These are phyloP conservation scores for Talpa occidentalis DNA, from an alignment of 2,113 vertebrate species.

Conservation along the genomic window DNA sequence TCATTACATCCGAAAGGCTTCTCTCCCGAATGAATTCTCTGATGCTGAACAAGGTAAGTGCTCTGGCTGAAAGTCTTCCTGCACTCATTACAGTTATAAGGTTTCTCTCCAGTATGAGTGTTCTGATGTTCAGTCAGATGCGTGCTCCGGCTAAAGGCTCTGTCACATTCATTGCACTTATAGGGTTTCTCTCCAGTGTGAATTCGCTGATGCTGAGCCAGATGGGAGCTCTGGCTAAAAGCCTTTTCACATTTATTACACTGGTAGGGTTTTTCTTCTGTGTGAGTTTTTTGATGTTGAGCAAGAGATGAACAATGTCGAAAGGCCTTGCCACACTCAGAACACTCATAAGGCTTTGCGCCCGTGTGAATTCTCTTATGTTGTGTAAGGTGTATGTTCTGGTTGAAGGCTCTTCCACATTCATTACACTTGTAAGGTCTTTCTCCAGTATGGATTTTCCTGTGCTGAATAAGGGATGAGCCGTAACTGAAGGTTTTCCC, in stretches of 20 bases:
- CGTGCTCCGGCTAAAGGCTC: slow-evolving; percentile 56
- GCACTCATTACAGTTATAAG: slow-evolving; percentile 35
- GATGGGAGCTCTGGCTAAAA: slow-evolving; percentile 74
- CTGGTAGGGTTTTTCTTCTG: slow-evolving; percentile 74
- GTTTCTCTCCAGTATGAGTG: slow-evolving; percentile 59
- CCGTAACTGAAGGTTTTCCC: slow-evolving; percentile 79
- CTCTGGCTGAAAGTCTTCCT: slow-evolving; percentile 64
- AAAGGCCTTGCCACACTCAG: slow-evolving; percentile 76
- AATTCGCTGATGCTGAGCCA: slow-evolving; percentile 71
- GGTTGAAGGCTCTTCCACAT: slow-evolving; percentile 79
- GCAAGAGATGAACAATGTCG: slow-evolving; percentile 79
- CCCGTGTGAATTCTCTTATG: slow-evolving; percentile 79
- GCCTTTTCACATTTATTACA: slow-evolving; percentile 71
- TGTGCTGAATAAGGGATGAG: slow-evolving; percentile 78
- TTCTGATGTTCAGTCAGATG: slow-evolving; percentile 72
- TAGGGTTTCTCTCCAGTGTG: slow-evolving; percentile 75
- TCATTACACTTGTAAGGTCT: slow-evolving; percentile 78
- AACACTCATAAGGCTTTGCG: slow-evolving; percentile 76
- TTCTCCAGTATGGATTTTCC: slow-evolving; percentile 81
- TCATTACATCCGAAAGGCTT: slow-evolving; percentile 69
- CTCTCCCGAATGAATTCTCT: slow-evolving; percentile 67
- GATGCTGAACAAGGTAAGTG: slow-evolving; percentile 64
- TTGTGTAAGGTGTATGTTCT: slow-evolving; percentile 80
- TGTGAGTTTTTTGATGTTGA: slow-evolving; percentile 80
- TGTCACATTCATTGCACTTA: slow-evolving; percentile 62